Evolutionary conservation across 2,797 vertebrate species (phyloP), one percentile per base, ranked within the genome.

Genomic region (Oceanodroma leucorhoa): DNA sequence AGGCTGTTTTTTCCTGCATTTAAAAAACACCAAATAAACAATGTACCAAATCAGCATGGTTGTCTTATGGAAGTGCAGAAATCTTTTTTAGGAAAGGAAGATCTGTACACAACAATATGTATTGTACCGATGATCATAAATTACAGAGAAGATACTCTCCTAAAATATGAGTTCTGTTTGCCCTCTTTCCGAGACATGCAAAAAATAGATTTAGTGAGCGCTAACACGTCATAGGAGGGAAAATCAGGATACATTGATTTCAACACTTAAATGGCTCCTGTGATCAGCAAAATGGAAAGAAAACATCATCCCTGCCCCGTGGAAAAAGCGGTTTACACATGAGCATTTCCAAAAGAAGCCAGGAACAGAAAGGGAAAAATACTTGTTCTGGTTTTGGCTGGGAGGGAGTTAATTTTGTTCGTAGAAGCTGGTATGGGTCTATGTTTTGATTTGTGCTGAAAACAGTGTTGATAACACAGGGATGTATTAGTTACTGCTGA

Each of bases 281-380:
- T 70, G 53, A 32, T 51, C 20, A 89, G 41, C 57, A 57, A 34
- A 92, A 84, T 36, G 70, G 53, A 81, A 70, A 34, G 20, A 79
- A 57, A 90, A 41, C 21, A 24, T 58, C 41, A 69, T 81, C 69
- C 50, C 3, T 81, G 53, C 30, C n/a, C 19, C 5, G 0, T 61
- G 50, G 65, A 89, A 80, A 77, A 89, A 75, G 3, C 13, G 22
- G 5, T 86, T 80, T 89, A n/a, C 67, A 64, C n/a, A 41, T 66
- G 50, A 87, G 65, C 66, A 53, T 78, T 80, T 95, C 91, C 57
- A 82, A 94, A 57, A 66, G 91, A 93, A 95, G 80, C 57, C 77
- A 67, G 19, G 78, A 85, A 85, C 32, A 87, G 76, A 91, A 92
- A 76, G 48, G 45, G 32, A n/a, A 23, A 92, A 76, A 75, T 94